Evolutionary conservation across 1,140 invertebrate genomes (phyloP).

Genomic region (Schlechtendalia chinensis): DNA sequence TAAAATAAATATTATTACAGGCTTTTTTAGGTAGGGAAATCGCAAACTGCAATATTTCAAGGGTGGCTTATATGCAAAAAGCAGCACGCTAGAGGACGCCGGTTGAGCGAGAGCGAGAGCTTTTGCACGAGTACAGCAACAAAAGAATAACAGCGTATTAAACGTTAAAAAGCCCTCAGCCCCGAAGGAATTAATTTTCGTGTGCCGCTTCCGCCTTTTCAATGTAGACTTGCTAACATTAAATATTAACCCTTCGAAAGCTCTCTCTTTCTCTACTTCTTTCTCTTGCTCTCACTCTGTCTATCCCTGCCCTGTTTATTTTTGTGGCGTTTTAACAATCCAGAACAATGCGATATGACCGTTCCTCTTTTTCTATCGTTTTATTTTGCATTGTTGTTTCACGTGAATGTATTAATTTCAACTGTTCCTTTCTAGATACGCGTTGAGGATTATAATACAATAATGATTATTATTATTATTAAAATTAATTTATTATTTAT

Average conservation of each 20-base stretch:
- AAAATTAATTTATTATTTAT: background rate
- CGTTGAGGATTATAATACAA: background rate
- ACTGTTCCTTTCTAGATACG: constrained; percentile 4
- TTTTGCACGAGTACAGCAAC: constrained; percentile 30
- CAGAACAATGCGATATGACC: constrained; percentile 42
- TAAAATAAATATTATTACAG: constrained; percentile 44
- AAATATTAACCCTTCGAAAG: constrained; percentile 48
- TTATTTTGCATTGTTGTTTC: constrained; percentile 19
- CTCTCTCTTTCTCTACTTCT: background rate
- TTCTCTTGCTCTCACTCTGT: background rate
- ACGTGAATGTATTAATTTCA: constrained; percentile 39
- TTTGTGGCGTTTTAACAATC: constrained; percentile 48
- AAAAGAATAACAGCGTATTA: constrained; percentile 49
- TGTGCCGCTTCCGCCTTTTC: constrained; percentile 48
- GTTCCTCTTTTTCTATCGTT: constrained; percentile 1
- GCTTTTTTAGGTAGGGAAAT: background rate
- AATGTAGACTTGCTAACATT: constrained; percentile 44
- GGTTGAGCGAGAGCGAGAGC: constrained; percentile 19
- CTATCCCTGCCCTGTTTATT: constrained; percentile 1
- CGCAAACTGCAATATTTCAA: background rate
- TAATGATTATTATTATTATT: background rate
- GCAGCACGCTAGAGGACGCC: background rate
- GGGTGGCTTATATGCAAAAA: constrained; percentile 25
- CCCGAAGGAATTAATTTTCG: constrained; percentile 48
- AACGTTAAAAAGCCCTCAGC: constrained; percentile 48